These are phyloP conservation scores for Vollenhovia emeryi DNA, from an alignment of 1,140 invertebrate genomes.

Conservation along the genomic window DNA sequence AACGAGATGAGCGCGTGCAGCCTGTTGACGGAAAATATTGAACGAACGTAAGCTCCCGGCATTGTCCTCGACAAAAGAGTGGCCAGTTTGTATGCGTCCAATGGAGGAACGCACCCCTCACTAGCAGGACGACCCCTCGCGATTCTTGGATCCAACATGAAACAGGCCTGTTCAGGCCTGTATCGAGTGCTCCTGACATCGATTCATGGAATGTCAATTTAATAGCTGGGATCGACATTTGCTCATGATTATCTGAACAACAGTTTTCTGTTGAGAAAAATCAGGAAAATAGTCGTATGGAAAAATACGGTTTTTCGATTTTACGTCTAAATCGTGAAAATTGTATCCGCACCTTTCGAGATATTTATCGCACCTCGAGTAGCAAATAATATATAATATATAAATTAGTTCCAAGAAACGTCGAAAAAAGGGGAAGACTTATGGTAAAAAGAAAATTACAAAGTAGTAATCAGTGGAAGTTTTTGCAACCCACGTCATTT, in stretches of 20 bases:
- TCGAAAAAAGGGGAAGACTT: neutral
- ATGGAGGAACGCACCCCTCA: slow-evolving; percentile 23
- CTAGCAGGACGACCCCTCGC: neutral
- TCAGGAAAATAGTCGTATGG: neutral
- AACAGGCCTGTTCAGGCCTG: slow-evolving; percentile 60
- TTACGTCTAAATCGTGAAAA: neutral
- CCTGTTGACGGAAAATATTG: slow-evolving; percentile 77
- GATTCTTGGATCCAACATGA: slow-evolving; percentile 33
- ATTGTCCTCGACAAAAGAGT: slow-evolving; percentile 73
- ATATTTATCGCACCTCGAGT: neutral
- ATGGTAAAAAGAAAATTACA: neutral
- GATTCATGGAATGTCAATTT: slow-evolving; percentile 73
- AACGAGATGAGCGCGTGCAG: slow-evolving; percentile 74
- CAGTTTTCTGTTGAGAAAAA: neutral
- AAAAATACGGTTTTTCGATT: neutral
- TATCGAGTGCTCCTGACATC: slow-evolving; percentile 70
- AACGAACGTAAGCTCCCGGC: slow-evolving; percentile 69
- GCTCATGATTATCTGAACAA: slow-evolving; percentile 17
- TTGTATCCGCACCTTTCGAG: neutral
- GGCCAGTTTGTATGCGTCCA: slow-evolving; percentile 58
- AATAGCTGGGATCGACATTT: slow-evolving; percentile 56
- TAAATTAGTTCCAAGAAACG: neutral
- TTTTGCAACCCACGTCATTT: neutral
- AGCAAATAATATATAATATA: neutral
- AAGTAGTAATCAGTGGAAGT: neutral